Conservation (phyloP, 2,888 invertebrate species). For the Griposia aprilina region DNA sequence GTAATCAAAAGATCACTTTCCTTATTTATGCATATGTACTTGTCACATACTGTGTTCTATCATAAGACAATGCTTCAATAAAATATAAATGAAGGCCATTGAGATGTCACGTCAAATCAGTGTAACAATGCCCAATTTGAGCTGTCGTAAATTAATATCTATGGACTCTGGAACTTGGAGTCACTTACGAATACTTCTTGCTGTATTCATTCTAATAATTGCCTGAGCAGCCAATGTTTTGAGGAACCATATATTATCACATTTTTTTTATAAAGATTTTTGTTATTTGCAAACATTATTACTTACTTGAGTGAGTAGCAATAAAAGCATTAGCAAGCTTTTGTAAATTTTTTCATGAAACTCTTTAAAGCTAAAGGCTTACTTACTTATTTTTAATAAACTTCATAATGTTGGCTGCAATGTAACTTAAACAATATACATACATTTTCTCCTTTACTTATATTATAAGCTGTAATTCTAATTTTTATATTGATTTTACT, state of each 20-base stretch:
- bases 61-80: constrained; percentile 60
- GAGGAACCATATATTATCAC: neutral
- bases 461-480: constrained; percentile 43
- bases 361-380: neutral
- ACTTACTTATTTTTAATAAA: neutral
- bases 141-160: constrained; percentile 55
- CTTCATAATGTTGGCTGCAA: constrained; percentile 35
- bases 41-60: constrained; percentile 35
- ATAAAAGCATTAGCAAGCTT: neutral
- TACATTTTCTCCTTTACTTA: constrained; percentile 44
- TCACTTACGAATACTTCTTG: constrained; percentile 36
- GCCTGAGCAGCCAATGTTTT: constrained; percentile 47
- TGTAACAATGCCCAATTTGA: constrained; percentile 62
- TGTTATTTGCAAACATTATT: neutral
- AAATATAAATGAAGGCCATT: constrained; percentile 59
- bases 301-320: neutral
- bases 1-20: neutral
- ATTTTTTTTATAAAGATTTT: neutral
- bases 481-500: constrained; percentile 48
- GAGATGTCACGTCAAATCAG: constrained; percentile 60
- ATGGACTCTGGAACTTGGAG: constrained; percentile 54
- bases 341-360: neutral
- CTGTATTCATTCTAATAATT: constrained; percentile 37
- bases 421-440: constrained; percentile 26
- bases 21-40: neutral